Evolutionary conservation across 2,113 vertebrate genomes (phyloP).

Genomic region (Triplophysa tibetana): DNA sequence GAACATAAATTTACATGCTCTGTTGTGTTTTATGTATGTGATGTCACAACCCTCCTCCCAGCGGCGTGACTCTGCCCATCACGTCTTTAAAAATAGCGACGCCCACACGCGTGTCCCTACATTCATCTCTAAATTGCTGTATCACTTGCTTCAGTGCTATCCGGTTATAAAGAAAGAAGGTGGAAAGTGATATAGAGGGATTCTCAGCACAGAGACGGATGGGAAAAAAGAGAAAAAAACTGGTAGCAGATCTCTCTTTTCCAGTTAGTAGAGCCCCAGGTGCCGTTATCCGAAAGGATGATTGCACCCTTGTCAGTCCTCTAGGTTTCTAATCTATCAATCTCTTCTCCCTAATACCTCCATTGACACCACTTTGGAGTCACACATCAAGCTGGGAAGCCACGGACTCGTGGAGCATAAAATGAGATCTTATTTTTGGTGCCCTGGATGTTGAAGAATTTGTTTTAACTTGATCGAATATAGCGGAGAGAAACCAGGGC

Average conservation of each 20-base stretch:
- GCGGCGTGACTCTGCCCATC: too few relatives aligned
- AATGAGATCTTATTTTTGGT: slow-evolving; percentile 1
- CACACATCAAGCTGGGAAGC: neutral
- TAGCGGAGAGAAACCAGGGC: neutral
- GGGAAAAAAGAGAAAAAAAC: neutral
- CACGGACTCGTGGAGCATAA: neutral
- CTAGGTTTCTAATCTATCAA: slow-evolving; percentile 35
- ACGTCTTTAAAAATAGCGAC: too few relatives aligned
- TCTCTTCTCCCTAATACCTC: slow-evolving; percentile 4
- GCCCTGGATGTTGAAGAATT: neutral
- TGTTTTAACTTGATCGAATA: neutral
- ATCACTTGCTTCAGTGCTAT: neutral
- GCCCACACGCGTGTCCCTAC: neutral
- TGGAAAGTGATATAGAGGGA: neutral
- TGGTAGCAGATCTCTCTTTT: neutral
- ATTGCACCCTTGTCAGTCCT: slow-evolving; percentile 33
- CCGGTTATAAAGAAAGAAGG: neutral
- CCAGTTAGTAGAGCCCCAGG: slow-evolving; percentile 14
- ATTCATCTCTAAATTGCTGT: slow-evolving; percentile 10
- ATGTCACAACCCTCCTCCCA: too few relatives aligned
- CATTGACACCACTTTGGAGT: neutral
- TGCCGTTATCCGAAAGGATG: slow-evolving; percentile 27
- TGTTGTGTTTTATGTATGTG: too few relatives aligned
- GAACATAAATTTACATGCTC: too few relatives aligned
- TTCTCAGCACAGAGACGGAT: neutral